These are phyloP conservation scores for Aplocera efformata DNA, from an alignment of 2,888 invertebrate species.

Conservation along the genomic window DNA sequence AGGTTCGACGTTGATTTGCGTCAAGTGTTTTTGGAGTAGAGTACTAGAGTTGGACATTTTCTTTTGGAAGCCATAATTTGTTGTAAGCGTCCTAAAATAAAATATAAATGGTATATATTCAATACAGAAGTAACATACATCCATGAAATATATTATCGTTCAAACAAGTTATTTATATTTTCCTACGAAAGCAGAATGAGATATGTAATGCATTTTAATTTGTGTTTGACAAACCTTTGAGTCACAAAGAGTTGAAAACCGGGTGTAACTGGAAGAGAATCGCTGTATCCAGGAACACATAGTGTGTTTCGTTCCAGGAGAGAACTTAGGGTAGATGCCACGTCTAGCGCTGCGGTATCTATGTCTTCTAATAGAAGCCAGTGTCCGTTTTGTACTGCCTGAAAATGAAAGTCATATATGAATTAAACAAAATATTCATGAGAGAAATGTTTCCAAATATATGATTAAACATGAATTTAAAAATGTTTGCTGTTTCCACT, in stretches of 20 bases:
- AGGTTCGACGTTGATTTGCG: constrained; percentile 90
- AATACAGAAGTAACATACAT: neutral
- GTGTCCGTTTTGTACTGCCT: constrained; percentile 91
- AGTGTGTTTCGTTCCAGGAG: constrained; percentile 91
- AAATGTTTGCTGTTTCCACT: too few species aligned
- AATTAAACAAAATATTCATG: neutral
- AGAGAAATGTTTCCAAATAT: neutral
- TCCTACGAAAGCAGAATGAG: neutral
- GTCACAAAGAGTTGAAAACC: constrained; percentile 97
- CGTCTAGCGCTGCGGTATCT: constrained; percentile 95
- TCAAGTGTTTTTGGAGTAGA: constrained; percentile 90
- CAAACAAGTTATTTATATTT: neutral
- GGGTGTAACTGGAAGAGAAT: constrained; percentile 87
- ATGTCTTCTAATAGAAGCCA: constrained; percentile 98
- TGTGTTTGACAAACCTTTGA: constrained; percentile 81
- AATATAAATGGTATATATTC: neutral
- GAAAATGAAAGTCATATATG: constrained; percentile 26
- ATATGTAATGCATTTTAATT: neutral
- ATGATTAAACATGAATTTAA: too few species aligned
- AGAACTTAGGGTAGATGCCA: constrained; percentile 91
- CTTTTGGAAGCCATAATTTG: constrained; percentile 82
- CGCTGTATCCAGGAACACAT: constrained; percentile 93
- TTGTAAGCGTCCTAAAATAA: constrained; percentile 78
- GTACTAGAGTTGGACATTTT: constrained; percentile 83
- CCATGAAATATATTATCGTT: neutral